A percentile compares a stretch with the other conserved stretches of the same genome.
These are phyloP conservation scores for Pseudomyrmex dendroicus DNA, from an alignment of 1,140 invertebrate species.

Conservation along the genomic window DNA sequence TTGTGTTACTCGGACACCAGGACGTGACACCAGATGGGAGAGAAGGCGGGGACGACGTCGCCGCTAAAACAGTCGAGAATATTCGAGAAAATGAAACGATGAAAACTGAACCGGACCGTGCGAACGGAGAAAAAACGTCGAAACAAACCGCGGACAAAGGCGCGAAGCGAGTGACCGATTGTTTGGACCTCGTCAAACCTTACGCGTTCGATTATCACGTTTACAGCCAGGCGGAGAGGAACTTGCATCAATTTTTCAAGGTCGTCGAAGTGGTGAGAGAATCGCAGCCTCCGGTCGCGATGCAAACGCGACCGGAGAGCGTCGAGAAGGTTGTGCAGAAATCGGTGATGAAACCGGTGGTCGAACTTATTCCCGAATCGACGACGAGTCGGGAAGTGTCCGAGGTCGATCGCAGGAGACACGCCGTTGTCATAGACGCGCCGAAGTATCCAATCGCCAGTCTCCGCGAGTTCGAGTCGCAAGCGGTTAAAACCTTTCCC, in stretches of 20 bases:
- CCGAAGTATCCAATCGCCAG: constrained; percentile 70
- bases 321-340: constrained; percentile 77
- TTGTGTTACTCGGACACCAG: no score
- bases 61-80: background rate
- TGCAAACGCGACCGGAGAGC: constrained; percentile 36
- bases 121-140: background rate
- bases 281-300: constrained; percentile 38
- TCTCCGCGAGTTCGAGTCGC: constrained; percentile 67
- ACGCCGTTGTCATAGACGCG: constrained; percentile 55
- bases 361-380: background rate
- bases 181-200: constrained; percentile 75
- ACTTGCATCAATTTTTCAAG: constrained; percentile 78
- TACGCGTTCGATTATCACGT: constrained; percentile 79
- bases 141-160: background rate
- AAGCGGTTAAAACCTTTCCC: constrained; percentile 61
- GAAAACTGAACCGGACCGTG: background rate
- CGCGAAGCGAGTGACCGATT: constrained; percentile 35
- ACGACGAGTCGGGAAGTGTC: constrained; percentile 10
- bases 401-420: constrained; percentile 10
- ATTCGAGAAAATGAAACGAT: constrained; percentile 2
- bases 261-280: constrained; percentile 74
- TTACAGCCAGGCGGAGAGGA: constrained; percentile 76
- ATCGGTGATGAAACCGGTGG: constrained; percentile 74
- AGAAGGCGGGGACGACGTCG: constrained; percentile 1
- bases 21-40: no score